These are phyloP conservation scores for Drosophila mayaguana DNA, from an alignment of 2,888 invertebrate species.

Conservation along the genomic window DNA sequence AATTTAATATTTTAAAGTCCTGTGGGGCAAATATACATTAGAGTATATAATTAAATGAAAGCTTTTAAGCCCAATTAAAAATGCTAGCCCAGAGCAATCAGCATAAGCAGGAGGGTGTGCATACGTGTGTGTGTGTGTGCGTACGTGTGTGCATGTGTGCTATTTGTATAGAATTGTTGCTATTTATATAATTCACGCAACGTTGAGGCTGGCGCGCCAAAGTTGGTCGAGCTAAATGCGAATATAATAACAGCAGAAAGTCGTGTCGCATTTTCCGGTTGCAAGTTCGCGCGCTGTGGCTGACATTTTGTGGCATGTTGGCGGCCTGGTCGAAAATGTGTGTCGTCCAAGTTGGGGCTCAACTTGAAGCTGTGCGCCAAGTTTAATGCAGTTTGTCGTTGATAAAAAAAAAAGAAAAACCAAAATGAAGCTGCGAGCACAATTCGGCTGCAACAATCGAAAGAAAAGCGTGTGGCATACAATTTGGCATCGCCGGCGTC, in stretches of 20 bases:
- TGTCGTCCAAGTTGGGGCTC: not conserved
- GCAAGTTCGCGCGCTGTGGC: slow-evolving; percentile 35
- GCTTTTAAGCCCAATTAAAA: slow-evolving; percentile 8
- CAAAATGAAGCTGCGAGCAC: slow-evolving; percentile 1
- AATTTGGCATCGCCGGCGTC: slow-evolving; percentile 28
- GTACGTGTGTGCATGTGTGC: slow-evolving; percentile 13
- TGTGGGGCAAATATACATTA: not conserved
- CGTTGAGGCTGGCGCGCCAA: slow-evolving; percentile 43
- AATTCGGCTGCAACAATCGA: slow-evolving; percentile 26
- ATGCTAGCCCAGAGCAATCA: not conserved
- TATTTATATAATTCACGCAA: slow-evolving; percentile 47
- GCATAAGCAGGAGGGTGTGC: not conserved
- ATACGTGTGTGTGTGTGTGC: slow-evolving; percentile 5
- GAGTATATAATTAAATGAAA: not conserved
- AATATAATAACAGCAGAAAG: slow-evolving; percentile 56
- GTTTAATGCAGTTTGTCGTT: slow-evolving; percentile 35
- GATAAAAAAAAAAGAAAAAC: slow-evolving; percentile 2
- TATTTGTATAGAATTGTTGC: slow-evolving; percentile 30
- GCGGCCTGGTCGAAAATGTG: slow-evolving; percentile 23
- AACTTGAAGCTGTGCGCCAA: slow-evolving; percentile 19
- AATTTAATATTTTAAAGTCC: not conserved
- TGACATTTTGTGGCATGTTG: slow-evolving; percentile 49
- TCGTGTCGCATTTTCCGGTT: slow-evolving; percentile 54
- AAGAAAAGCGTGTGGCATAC: slow-evolving; percentile 24
- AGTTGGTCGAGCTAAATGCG: slow-evolving; percentile 44